phyloP scores from a whole-genome alignment of 2,888 invertebrate species.

The Liopterus haemorrhoidalis region DNA sequence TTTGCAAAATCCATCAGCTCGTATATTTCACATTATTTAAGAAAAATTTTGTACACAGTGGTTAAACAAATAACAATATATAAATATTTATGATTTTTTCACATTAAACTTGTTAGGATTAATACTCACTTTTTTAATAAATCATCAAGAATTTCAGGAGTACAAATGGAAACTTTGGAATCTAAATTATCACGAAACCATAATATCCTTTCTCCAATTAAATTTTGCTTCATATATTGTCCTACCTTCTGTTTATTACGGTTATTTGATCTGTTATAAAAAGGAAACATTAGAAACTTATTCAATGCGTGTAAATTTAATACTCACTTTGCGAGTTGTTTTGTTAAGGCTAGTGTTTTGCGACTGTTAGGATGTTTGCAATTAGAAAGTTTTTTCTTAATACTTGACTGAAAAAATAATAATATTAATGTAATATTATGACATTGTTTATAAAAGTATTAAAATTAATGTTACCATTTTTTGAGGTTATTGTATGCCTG shows the following conservation, averaged over 20 bases:
- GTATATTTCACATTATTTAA: too few species aligned
- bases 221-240: conserved; percentile 64
- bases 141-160: conserved; percentile 54
- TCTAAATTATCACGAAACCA: conserved; percentile 71
- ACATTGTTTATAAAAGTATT: too few species aligned
- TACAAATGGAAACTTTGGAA: conserved; percentile 49
- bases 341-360: conserved; percentile 67
- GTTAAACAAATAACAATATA: too few species aligned
- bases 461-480: too few species aligned
- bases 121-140: conserved; percentile 53
- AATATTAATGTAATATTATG: too few species aligned
- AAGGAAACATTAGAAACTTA: conserved; percentile 11
- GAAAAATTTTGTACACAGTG: too few species aligned
- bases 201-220: conserved; percentile 67
- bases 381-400: conserved; percentile 50
- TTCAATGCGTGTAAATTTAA: conserved; percentile 9
- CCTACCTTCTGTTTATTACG: conserved; percentile 58
- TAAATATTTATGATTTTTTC: too few species aligned
- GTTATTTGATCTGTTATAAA: conserved; percentile 45
- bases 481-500: too few species aligned
- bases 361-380: conserved; percentile 81
- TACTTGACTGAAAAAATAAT: conserved; percentile 42
- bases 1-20: too few species aligned
- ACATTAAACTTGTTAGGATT: too few species aligned
- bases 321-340: conserved; percentile 59